Evolutionary conservation across 2,797 vertebrate species (phyloP).

Genomic region (Centropyge bicolor): DNA sequence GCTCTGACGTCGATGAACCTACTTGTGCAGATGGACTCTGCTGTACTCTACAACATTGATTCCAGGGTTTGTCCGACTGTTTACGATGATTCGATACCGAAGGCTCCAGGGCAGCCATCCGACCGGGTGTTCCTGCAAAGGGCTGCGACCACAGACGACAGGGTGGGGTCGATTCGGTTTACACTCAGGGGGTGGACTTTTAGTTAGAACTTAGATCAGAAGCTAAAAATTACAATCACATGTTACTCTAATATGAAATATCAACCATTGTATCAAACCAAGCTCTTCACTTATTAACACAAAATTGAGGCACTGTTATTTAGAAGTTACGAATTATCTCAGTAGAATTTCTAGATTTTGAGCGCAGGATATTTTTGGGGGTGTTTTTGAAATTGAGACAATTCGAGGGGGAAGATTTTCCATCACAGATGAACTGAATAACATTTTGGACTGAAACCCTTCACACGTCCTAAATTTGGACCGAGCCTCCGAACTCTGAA

Average conservation of each 20-base stretch:
- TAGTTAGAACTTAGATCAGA: slow-evolving; percentile 32
- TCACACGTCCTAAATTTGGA: slow-evolving; percentile 11
- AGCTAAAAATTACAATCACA: slow-evolving; percentile 5
- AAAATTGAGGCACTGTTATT: slow-evolving; percentile 43
- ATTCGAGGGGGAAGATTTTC: not conserved
- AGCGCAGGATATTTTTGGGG: slow-evolving; percentile 7
- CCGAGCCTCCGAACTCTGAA: slow-evolving; percentile 9
- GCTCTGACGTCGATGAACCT: not conserved
- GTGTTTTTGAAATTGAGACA: not conserved
- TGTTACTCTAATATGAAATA: slow-evolving; percentile 6
- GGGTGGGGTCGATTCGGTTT: slow-evolving; percentile 56
- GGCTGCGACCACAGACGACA: slow-evolving; percentile 64
- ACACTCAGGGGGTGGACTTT: slow-evolving; percentile 70
- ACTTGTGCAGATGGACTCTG: slow-evolving; percentile 14
- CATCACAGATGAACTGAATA: not conserved
- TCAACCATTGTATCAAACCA: slow-evolving; percentile 23
- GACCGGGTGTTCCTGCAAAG: slow-evolving; percentile 62
- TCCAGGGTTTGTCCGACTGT: slow-evolving; percentile 54
- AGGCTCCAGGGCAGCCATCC: slow-evolving; percentile 44
- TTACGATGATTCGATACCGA: slow-evolving; percentile 46
- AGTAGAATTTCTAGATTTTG: slow-evolving; percentile 24
- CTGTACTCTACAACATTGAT: not conserved
- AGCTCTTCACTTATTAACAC: slow-evolving; percentile 3
- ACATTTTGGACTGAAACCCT: slow-evolving; percentile 11
- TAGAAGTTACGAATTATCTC: not conserved